Conservation (phyloP, 2,888 invertebrate genomes). For the Pterostichus niger region DNA sequence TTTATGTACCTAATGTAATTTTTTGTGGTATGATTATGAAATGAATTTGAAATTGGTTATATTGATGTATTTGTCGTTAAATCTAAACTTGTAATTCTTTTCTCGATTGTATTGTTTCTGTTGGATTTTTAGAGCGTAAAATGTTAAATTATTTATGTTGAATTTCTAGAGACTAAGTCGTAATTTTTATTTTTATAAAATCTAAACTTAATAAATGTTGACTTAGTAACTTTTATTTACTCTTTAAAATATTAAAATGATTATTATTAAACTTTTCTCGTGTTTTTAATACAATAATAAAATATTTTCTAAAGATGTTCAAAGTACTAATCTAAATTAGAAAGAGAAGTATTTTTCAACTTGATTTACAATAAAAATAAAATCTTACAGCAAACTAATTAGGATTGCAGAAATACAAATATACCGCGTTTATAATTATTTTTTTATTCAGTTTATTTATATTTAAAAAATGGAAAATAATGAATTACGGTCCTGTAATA, state of each 20-base stretch:
- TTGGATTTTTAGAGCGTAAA: conserved; percentile 58
- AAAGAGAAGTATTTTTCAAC: too few species aligned
- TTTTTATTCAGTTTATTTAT: too few species aligned
- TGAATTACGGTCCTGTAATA: too few species aligned
- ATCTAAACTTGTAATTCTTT: conserved; percentile 49
- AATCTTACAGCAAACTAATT: too few species aligned
- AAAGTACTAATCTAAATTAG: background rate
- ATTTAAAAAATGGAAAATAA: too few species aligned
- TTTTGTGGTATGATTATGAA: conserved; percentile 24
- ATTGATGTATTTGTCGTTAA: conserved; percentile 51
- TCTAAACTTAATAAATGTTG: conserved; percentile 66
- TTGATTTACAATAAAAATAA: too few species aligned
- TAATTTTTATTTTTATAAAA: conserved; percentile 67
- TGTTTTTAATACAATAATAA: background rate
- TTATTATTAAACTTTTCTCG: background rate
- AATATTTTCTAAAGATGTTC: background rate
- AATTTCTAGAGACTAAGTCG: conserved; percentile 63
- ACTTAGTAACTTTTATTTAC: conserved; percentile 56
- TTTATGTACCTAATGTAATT: conserved; percentile 50
- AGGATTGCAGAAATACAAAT: too few species aligned
- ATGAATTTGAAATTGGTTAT: conserved; percentile 43
- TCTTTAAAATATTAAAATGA: conserved; percentile 1
- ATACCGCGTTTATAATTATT: too few species aligned
- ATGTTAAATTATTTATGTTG: conserved; percentile 66
- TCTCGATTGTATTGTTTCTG: conserved; percentile 60